These are phyloP conservation scores for Cyphomyrus plagiostoma DNA, from an alignment of 2,113 vertebrate species.

Conservation along the genomic window DNA sequence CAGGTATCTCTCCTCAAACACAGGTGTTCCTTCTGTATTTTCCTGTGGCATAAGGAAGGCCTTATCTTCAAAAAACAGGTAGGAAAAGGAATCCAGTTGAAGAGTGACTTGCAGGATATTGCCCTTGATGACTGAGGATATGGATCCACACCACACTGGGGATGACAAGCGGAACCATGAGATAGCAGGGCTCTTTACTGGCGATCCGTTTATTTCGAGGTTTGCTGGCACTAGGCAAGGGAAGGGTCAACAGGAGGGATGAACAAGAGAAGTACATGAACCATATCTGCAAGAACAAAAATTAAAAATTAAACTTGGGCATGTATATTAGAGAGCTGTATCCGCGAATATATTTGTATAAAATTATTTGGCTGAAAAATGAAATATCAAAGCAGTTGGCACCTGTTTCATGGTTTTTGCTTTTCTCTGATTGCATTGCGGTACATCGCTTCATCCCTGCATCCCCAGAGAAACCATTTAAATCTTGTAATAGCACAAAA, in stretches of 20 bases:
- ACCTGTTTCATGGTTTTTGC: neutral
- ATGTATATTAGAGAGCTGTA: neutral
- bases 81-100: neutral
- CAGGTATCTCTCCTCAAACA: neutral
- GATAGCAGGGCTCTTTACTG: neutral
- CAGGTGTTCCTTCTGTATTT: neutral
- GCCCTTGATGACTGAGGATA: neutral
- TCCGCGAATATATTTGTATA: neutral
- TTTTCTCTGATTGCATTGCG: neutral
- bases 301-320: neutral
- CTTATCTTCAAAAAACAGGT: conserved; percentile 26
- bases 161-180: neutral
- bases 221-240: neutral
- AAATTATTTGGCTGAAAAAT: neutral
- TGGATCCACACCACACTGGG: neutral
- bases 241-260: neutral
- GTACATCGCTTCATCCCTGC: neutral
- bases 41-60: conserved; percentile 16
- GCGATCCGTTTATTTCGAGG: neutral
- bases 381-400: neutral
- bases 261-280: neutral
- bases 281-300: neutral
- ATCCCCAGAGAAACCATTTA: conserved; percentile 12
- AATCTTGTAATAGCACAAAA: conserved; percentile 8
- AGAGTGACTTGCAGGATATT: neutral